Evolutionary conservation across 2,797 vertebrate genomes (phyloP).

Genomic region (Rachycentron canadum): DNA sequence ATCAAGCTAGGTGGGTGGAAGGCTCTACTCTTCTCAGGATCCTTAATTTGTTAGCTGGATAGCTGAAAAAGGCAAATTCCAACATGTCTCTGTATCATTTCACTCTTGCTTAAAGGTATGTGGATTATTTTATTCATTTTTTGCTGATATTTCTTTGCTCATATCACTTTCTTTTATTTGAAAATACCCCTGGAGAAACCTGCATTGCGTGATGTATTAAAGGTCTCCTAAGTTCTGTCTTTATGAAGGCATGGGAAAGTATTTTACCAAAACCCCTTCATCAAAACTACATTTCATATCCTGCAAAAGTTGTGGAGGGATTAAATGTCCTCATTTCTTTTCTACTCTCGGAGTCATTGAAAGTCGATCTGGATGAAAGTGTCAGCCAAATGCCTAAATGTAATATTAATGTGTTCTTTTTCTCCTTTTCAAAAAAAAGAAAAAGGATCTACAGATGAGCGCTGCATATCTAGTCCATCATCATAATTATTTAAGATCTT

Average conservation of each 20-base stretch:
- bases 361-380: constrained; percentile 68
- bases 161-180: constrained; percentile 19
- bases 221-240: constrained; percentile 34
- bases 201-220: constrained; percentile 44
- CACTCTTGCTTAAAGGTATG: background rate
- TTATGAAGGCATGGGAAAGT: constrained; percentile 62
- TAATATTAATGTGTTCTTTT: constrained; percentile 69
- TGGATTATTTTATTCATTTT: constrained; percentile 27
- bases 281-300: constrained; percentile 61
- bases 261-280: constrained; percentile 58
- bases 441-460: constrained; percentile 25
- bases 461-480: constrained; percentile 46
- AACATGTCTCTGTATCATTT: constrained; percentile 6
- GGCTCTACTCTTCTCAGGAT: background rate
- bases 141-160: constrained; percentile 7
- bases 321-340: constrained; percentile 68
- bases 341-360: constrained; percentile 52
- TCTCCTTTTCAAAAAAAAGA: constrained; percentile 13
- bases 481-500: constrained; percentile 60
- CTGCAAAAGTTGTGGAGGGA: constrained; percentile 61
- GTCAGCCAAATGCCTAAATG: constrained; percentile 66
- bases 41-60: constrained; percentile 7
- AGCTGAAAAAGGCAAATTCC: background rate
- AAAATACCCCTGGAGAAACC: constrained; percentile 15
- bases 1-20: constrained; percentile 17